Evolutionary conservation across 2,113 vertebrate genomes (phyloP), one percentile per base, ranked within the genome.

Genomic region (Oreochromis spilurus): DNA sequence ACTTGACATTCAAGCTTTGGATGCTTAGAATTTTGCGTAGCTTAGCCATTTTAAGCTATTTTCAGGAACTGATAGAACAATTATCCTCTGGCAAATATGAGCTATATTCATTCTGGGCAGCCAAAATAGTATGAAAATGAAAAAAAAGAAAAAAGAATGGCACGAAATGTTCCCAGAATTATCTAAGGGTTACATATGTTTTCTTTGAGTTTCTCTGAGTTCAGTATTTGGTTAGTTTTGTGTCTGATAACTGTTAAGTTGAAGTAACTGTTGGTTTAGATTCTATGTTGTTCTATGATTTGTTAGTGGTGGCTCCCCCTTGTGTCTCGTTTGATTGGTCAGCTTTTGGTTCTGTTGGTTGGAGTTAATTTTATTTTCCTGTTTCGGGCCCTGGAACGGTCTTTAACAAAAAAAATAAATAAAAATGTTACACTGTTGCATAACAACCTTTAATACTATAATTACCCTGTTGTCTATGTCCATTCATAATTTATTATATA

Each of bases 41-140:
- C 17, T 36, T 62, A 62, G 11, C 58, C 17, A 62, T 62, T 4
- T 62, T 36, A 62, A 62, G 9, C 17, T 62, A 36, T 7, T 62
- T 62, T 36, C 0, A 62, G 58, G 9, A 62, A 62, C 31, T 12
- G 31, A n/a, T 5, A 0, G 3, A 36, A 17, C 17, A 36, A 34
- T 62, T 62, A 36, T 36, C 31, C 1, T 62, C 58, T 36, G 58
- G 31, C 31, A 62, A 62, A 62, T 36, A 7, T 62, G 31, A 62
- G 31, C 31, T 62, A 0, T 62, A 62, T n/a, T 62, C 9, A 36
- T 7, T 1, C 9, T n/a, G 58, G 17, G 17, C 9, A 36, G 31
- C 4, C 5, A 62, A 36, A 60, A 34, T 60, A 60, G 29, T 29
- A 60, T 60, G 9, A 11, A 60, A 60, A 60, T 4, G 5, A 0